Conservation (phyloP, 2,797 vertebrate genomes). For the Enteromius argenteus region DNA sequence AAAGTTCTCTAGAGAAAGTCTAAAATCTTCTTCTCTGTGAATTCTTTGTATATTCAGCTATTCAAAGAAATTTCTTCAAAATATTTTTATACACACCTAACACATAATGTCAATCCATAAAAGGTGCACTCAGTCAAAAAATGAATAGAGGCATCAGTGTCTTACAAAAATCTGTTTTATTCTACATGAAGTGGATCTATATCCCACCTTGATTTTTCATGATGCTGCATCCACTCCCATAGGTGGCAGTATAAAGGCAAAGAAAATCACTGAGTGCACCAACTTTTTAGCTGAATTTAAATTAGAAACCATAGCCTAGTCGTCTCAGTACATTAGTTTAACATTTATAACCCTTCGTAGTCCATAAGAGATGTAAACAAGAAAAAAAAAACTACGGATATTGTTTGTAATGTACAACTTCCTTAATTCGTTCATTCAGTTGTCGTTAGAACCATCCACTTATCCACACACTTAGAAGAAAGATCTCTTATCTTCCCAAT, state of each 20-base stretch:
- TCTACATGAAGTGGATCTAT: not conserved
- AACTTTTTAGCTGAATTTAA: not conserved
- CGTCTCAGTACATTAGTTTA: slow-evolving; percentile 44
- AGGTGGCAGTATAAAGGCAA: not conserved
- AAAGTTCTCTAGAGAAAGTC: not conserved
- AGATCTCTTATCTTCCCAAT: slow-evolving; percentile 48
- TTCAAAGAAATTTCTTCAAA: not conserved
- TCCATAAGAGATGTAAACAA: slow-evolving; percentile 63
- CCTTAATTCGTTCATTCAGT: slow-evolving; percentile 38
- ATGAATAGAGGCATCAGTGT: not conserved
- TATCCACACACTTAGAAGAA: slow-evolving; percentile 8
- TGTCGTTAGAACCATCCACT: slow-evolving; percentile 16
- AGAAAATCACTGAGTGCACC: slow-evolving; percentile 1
- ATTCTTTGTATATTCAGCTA: slow-evolving; percentile 5
- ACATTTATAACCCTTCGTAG: slow-evolving; percentile 50
- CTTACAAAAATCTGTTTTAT: not conserved
- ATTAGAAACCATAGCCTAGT: slow-evolving; percentile 5
- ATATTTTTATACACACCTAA: slow-evolving; percentile 1
- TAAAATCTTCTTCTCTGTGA: not conserved
- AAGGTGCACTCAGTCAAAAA: not conserved
- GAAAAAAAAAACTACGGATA: slow-evolving; percentile 15
- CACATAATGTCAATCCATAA: slow-evolving; percentile 19
- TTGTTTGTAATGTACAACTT: slow-evolving; percentile 36
- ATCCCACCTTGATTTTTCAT: not conserved
- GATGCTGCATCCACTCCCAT: not conserved